Conservation (phyloP, 2,113 vertebrate species). For the Ascaphus truei region DNA sequence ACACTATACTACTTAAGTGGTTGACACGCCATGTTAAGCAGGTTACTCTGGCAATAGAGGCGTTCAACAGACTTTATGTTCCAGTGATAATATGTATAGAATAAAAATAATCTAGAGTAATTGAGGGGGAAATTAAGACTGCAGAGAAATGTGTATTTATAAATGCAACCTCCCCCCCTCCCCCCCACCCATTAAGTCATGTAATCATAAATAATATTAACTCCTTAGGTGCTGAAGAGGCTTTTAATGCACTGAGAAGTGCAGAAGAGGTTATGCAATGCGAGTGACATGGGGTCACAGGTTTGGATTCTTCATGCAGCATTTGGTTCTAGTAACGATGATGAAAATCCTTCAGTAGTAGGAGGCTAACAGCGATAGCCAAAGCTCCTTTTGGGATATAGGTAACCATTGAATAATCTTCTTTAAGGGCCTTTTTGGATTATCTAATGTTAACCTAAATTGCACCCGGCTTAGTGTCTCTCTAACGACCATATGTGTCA, state of each 20-base stretch:
- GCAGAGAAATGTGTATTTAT: too few species aligned
- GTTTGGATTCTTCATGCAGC: too few species aligned
- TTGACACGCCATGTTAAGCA: too few species aligned
- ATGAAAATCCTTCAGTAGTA: constrained; percentile 8
- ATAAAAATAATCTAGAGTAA: too few species aligned
- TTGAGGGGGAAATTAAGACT: too few species aligned
- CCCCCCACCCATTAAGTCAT: too few species aligned
- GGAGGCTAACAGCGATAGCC: constrained; percentile 3
- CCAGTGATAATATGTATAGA: too few species aligned
- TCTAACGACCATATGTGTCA: not conserved
- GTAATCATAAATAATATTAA: too few species aligned
- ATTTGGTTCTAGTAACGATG: not conserved
- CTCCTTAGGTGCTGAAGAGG: not conserved
- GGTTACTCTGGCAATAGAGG: too few species aligned
- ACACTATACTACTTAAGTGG: too few species aligned
- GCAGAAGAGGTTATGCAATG: not conserved
- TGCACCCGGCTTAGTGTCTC: not conserved
- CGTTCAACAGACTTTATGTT: too few species aligned
- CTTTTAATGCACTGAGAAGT: not conserved
- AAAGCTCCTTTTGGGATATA: constrained; percentile 11
- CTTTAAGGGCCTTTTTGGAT: constrained; percentile 15
- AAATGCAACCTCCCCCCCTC: too few species aligned
- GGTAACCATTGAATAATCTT: constrained; percentile 14
- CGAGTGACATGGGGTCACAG: not conserved
- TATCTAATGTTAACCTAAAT: constrained; percentile 26